These are phyloP conservation scores for Leuciscus idus DNA, from an alignment of 2,113 vertebrate species.

Conservation along the genomic window DNA sequence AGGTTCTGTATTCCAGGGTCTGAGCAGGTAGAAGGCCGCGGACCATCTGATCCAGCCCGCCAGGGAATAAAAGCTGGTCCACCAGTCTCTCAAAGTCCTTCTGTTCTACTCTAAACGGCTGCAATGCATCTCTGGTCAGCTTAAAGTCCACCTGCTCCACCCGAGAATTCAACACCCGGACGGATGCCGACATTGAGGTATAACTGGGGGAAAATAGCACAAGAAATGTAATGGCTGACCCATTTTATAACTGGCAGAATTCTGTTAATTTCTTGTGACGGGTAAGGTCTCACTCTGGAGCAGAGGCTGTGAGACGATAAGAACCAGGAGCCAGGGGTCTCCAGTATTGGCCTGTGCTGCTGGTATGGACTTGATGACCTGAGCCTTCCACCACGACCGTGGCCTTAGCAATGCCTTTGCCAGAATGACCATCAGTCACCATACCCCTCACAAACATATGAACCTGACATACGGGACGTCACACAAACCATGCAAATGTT, in stretches of 20 bases:
- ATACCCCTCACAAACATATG: conserved; percentile 80
- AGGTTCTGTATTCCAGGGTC: conserved; percentile 77
- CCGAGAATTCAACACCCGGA: conserved; percentile 40
- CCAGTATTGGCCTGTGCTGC: conserved; percentile 91
- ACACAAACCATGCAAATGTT: not conserved
- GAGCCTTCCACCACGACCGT: conserved; percentile 85
- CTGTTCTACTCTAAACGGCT: conserved; percentile 67
- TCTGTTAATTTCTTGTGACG: not conserved
- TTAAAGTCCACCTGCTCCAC: conserved; percentile 87
- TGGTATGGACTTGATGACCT: conserved; percentile 84
- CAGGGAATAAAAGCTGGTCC: conserved; percentile 85
- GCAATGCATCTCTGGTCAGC: conserved; percentile 73
- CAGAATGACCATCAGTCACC: conserved; percentile 84
- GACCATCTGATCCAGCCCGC: conserved; percentile 83
- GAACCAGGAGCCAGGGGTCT: conserved; percentile 87
- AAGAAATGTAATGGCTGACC: not conserved
- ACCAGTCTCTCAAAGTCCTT: conserved; percentile 86
- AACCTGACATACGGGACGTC: conserved; percentile 37
- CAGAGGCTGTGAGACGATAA: conserved; percentile 86
- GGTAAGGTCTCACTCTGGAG: conserved; percentile 81
- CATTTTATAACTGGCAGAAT: not conserved
- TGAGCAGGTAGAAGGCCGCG: conserved; percentile 68
- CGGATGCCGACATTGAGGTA: not conserved
- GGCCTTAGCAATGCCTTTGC: conserved; percentile 87
- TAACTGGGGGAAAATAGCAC: conserved; percentile 13